Percentiles rank a stretch among this genome's conserved stretches.
phyloP scores from a whole-genome alignment of 2,113 vertebrate species.

The Eonycteris spelaea region DNA sequence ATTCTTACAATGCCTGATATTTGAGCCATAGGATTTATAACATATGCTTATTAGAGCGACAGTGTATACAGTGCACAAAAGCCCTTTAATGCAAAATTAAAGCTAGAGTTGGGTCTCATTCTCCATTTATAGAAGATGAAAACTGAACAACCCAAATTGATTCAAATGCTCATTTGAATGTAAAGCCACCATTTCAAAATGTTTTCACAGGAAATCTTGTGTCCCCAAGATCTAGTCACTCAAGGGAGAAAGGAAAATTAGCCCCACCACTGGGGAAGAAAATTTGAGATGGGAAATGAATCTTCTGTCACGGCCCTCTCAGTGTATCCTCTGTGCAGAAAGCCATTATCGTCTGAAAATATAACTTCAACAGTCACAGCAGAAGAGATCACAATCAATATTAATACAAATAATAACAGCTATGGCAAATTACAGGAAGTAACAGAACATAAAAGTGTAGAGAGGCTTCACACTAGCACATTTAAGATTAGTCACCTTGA shows the following conservation, averaged over 20 bases:
- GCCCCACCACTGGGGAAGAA: not conserved
- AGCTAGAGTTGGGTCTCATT: not conserved
- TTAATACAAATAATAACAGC: not conserved
- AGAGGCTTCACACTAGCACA: not conserved
- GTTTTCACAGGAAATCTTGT: not conserved
- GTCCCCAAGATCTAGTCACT: not conserved
- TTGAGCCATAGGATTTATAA: not conserved
- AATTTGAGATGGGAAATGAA: not conserved
- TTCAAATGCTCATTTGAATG: not conserved
- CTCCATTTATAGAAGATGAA: not conserved
- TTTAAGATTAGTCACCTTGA: not conserved
- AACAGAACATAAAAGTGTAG: not conserved
- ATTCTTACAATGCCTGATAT: not conserved
- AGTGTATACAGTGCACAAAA: not conserved
- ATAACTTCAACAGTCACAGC: not conserved
- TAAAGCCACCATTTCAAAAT: not conserved
- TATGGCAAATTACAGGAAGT: not conserved
- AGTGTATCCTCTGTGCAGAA: accelerated
- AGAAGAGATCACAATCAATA: not conserved
- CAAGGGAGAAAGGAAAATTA: not conserved
- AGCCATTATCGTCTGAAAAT: not conserved
- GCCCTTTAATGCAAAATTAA: not conserved
- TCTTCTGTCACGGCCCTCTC: not conserved
- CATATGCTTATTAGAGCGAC: not conserved
- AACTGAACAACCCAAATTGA: not conserved